Evolutionary conservation across 2,888 invertebrate species (phyloP), one percentile per base, ranked within the genome.

Genomic region (Pantelozetes paolii): DNA sequence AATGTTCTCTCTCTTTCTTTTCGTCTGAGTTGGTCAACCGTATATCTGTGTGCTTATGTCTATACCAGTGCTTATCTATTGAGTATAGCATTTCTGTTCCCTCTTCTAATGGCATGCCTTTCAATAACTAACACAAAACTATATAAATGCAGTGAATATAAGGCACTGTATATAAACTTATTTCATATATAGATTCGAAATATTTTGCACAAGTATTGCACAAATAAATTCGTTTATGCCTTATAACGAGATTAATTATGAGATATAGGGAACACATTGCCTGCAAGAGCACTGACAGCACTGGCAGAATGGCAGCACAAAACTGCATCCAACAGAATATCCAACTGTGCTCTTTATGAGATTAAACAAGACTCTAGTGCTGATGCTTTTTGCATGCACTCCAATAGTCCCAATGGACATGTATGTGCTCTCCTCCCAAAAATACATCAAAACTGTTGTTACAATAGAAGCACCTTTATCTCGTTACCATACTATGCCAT

Each of bases 181-280:
- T 6, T 6, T 5, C 18, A 57, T 64, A 64, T 64, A 64, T 64
- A 64, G 64, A 64, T 32, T 64, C 64, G 20, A 64, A 62, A 64
- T 64, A n/a, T 64, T 32, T n/a, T 36, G 59, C 59, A 64, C 36
- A 64, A 64, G 36, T 57, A 57, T 57, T 57, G 30, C 57, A 57
- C 57, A 57, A 64, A 64, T 64, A 64, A 64, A 64, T 64, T 64
- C n/a, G 64, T 36, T 64, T 64, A 64, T 64, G 64, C 64, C 64
- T 64, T 64, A 64, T 64, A 64, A 64, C 36, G 15, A 64, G 64
- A 64, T 64, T 64, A 64, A 64, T 64, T 64, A 64, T 64, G 18
- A 64, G 64, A 64, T 64, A 64, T 64, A 64, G 36, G 32, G 64
- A 64, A 64, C 64, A 64, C 64, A 64, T 64, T 64, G 64, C 32